Conservation (phyloP, 1,140 invertebrate genomes). For the Hylaeus volcanicus region DNA sequence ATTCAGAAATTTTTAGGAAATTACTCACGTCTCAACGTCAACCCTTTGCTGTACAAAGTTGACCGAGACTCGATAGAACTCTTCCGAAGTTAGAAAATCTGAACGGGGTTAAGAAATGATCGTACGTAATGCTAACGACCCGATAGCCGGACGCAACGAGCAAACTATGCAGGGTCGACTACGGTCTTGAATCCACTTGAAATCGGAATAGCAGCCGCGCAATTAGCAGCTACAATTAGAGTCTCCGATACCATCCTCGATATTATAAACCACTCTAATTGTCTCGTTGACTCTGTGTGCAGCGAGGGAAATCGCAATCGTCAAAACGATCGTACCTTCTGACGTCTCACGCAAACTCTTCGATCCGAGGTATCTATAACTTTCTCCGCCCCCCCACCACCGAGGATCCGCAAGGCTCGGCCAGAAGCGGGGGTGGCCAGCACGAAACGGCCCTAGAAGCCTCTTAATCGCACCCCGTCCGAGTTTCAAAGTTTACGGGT, state of each 20-base stretch:
- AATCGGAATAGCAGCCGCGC: conserved; percentile 10
- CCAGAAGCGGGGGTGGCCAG: conserved; percentile 44
- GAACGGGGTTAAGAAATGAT: too few relatives aligned
- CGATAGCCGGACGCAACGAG: too few relatives aligned
- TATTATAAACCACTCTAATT: conserved; percentile 62
- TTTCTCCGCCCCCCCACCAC: background rate
- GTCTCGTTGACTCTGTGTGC: conserved; percentile 56
- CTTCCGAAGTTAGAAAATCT: too few relatives aligned
- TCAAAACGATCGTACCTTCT: conserved; percentile 61
- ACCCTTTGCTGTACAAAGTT: too few relatives aligned
- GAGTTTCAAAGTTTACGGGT: conserved; percentile 73
- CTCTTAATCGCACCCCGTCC: conserved; percentile 73
- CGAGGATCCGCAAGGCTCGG: conserved; percentile 36
- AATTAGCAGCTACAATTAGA: conserved; percentile 42
- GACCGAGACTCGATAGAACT: too few relatives aligned
- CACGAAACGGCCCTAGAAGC: conserved; percentile 66
- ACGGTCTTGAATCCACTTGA: conserved; percentile 11
- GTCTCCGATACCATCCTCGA: conserved; percentile 45
- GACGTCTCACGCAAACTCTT: conserved; percentile 64
- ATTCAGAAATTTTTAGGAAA: too few relatives aligned
- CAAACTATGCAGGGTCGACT: too few relatives aligned
- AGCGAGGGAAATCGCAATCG: conserved; percentile 56
- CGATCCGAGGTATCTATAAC: conserved; percentile 62
- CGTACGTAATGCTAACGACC: too few relatives aligned
- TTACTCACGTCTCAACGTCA: too few relatives aligned